These are phyloP conservation scores for Cotesia glomerata DNA, from an alignment of 1,140 invertebrate genomes.

Conservation along the genomic window DNA sequence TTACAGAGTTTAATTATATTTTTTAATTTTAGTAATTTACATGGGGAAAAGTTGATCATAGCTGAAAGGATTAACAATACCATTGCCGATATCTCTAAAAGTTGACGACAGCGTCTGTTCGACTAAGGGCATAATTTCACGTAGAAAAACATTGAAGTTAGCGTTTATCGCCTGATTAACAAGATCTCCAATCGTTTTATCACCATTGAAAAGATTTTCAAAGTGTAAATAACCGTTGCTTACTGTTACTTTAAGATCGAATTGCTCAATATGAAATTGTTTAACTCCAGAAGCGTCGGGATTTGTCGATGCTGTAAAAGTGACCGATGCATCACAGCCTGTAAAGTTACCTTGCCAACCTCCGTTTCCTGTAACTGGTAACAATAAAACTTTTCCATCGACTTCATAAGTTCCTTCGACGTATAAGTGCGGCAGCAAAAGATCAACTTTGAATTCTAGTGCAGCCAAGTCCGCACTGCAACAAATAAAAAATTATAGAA, in stretches of 20 bases:
- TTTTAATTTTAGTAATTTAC: not conserved
- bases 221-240: constrained; percentile 67
- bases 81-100: constrained; percentile 67
- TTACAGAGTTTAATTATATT: too few species aligned
- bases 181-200: constrained; percentile 62
- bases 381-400: constrained; percentile 67
- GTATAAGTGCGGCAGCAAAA: constrained; percentile 65
- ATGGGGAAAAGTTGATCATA: constrained; percentile 67
- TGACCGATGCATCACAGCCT: constrained; percentile 63
- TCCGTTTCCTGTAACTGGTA: constrained; percentile 69
- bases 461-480: constrained; percentile 63
- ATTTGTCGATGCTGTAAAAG: constrained; percentile 58
- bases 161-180: constrained; percentile 70
- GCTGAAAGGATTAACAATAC: constrained; percentile 64
- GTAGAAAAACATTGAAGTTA: constrained; percentile 67
- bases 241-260: constrained; percentile 66
- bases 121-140: constrained; percentile 66
- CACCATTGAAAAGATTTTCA: constrained; percentile 71
- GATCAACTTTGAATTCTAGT: constrained; percentile 59
- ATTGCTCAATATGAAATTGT: constrained; percentile 63
- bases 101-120: constrained; percentile 65
- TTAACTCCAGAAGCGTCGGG: constrained; percentile 61
- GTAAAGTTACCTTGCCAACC: constrained; percentile 69
- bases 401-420: constrained; percentile 69
- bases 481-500: constrained; percentile 24